These are phyloP conservation scores for Drosophila cognata DNA, from an alignment of 2,888 invertebrate species.

Conservation along the genomic window DNA sequence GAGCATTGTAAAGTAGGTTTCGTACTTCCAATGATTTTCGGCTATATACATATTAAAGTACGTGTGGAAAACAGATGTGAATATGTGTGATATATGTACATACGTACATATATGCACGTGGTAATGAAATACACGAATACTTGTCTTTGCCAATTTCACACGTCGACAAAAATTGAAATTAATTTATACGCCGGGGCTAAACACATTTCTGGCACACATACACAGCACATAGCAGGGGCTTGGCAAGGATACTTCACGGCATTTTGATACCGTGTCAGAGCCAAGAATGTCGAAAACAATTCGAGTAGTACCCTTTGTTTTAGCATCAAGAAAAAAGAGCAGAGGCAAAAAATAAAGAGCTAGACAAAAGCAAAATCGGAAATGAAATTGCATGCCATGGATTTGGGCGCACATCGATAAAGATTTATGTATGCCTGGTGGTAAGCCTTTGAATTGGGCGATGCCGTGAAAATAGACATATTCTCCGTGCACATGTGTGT, in stretches of 20 bases:
- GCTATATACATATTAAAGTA: not conserved
- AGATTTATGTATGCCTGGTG: conserved; percentile 64
- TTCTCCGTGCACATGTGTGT: conserved; percentile 12
- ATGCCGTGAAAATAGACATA: conserved; percentile 64
- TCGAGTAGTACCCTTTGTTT: conserved; percentile 53
- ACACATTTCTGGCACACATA: conserved; percentile 50
- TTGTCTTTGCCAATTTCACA: conserved; percentile 68
- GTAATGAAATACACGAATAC: conserved; percentile 1
- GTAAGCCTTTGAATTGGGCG: conserved; percentile 46
- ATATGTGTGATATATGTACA: not conserved
- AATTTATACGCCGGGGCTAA: conserved; percentile 68
- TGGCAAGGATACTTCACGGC: conserved; percentile 18
- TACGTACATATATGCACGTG: not conserved
- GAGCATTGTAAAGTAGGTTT: not conserved
- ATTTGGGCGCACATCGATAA: conserved; percentile 73
- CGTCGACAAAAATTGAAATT: conserved; percentile 73
- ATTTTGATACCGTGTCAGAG: conserved; percentile 56
- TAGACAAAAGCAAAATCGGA: conserved; percentile 55
- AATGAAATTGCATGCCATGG: conserved; percentile 69
- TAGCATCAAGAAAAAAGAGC: conserved; percentile 16
- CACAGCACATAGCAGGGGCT: conserved; percentile 4
- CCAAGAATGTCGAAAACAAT: conserved; percentile 69
- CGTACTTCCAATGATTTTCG: not conserved
- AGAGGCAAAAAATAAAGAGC: conserved; percentile 35
- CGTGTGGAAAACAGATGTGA: not conserved